Conservation (phyloP, 2,113 vertebrate species). For the Aptenodytes patagonicus region DNA sequence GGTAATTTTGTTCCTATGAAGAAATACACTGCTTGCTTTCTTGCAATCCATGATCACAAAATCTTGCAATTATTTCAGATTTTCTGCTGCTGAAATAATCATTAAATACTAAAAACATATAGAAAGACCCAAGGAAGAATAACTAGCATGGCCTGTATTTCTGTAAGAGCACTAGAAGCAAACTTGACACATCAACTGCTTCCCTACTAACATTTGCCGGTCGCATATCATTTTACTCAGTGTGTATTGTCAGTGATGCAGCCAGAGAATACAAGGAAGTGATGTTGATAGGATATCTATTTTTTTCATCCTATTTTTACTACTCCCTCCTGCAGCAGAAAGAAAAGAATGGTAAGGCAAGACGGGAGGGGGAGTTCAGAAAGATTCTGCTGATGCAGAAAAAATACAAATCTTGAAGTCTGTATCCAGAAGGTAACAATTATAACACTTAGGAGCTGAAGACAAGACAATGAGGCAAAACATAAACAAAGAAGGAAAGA, state of each 20-base stretch:
- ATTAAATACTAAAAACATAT: not conserved
- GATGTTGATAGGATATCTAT: not conserved
- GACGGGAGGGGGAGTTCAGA: not conserved
- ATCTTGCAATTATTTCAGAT: not conserved
- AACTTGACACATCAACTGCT: not conserved
- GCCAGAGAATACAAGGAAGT: not conserved
- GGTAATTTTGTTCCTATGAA: not conserved
- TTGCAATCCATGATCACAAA: not conserved
- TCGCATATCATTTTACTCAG: not conserved
- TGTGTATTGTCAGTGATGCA: not conserved
- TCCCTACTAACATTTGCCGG: not conserved
- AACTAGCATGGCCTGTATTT: not conserved
- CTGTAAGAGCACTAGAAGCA: not conserved
- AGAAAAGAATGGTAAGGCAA: not conserved
- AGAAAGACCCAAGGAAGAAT: not conserved
- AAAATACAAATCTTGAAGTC: not conserved
- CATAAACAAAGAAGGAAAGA: not conserved
- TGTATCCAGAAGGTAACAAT: not conserved
- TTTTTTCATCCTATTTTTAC: not conserved
- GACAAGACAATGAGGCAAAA: not conserved
- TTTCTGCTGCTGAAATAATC: not conserved
- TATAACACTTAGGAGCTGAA: not conserved
- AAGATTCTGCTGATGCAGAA: not conserved
- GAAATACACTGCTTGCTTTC: not conserved
- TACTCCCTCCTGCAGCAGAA: not conserved